A percentile compares a stretch with the other conserved stretches of the same genome.
These are phyloP conservation scores for Homarus gammarus DNA, from an alignment of 2,888 invertebrate genomes.

Conservation along the genomic window DNA sequence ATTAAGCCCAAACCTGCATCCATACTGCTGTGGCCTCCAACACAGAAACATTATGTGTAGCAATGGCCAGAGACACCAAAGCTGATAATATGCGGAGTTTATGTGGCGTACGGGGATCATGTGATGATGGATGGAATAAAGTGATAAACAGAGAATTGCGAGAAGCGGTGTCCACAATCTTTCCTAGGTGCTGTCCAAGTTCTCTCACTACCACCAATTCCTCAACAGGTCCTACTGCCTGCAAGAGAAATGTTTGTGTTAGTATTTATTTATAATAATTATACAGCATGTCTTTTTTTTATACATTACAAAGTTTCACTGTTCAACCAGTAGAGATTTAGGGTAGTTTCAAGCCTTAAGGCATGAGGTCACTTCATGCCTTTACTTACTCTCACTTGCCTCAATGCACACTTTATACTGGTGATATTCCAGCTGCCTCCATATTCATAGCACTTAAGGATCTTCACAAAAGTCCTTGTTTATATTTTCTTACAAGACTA, in stretches of 20 bases:
- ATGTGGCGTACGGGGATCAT: conserved; percentile 67
- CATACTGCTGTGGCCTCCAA: conserved; percentile 73
- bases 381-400: too few species aligned
- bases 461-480: too few species aligned
- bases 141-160: conserved; percentile 72
- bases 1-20: conserved; percentile 73
- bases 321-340: background rate
- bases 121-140: conserved; percentile 56
- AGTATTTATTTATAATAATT: too few species aligned
- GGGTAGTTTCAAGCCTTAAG: too few species aligned
- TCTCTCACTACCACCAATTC: conserved; percentile 67
- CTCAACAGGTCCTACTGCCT: conserved; percentile 69
- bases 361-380: too few species aligned
- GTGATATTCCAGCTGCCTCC: too few species aligned
- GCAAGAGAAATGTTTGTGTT: background rate
- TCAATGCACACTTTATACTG: too few species aligned
- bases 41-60: conserved; percentile 70
- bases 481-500: too few species aligned
- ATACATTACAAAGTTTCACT: background rate
- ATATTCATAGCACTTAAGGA: too few species aligned
- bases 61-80: conserved; percentile 64
- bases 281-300: background rate
- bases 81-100: conserved; percentile 61
- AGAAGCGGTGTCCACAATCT: conserved; percentile 61
- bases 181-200: conserved; percentile 59